A percentile compares a stretch with the other conserved stretches of the same genome.
phyloP scores from a whole-genome alignment of 2,888 invertebrate genomes.

The Bhutanitis thaidina region DNA sequence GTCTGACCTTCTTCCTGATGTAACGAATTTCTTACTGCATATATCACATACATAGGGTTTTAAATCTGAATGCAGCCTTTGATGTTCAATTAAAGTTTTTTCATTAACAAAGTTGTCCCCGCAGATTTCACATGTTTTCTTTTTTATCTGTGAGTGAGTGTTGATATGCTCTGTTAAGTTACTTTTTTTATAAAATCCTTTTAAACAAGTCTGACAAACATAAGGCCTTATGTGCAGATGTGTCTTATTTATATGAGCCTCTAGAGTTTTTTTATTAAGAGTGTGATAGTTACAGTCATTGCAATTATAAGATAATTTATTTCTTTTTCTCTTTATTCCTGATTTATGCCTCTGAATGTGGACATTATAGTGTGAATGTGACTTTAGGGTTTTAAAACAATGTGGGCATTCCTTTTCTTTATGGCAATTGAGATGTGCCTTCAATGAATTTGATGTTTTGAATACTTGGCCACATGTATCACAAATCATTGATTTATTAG shows the following conservation, averaged over 20 bases:
- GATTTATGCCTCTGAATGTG: conserved; percentile 36
- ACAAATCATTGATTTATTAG: conserved; percentile 33
- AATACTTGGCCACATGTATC: conserved; percentile 40
- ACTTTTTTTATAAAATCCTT: conserved; percentile 52
- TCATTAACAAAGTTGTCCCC: conserved; percentile 45
- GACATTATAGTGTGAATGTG: conserved; percentile 37
- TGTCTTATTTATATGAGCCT: conserved; percentile 50
- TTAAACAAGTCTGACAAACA: conserved; percentile 43
- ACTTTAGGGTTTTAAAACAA: conserved; percentile 43
- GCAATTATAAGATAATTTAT: conserved; percentile 34
- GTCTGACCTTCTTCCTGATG: conserved; percentile 47
- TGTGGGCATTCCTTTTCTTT: conserved; percentile 38
- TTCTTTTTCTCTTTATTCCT: conserved; percentile 26
- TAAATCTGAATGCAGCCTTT: conserved; percentile 44
- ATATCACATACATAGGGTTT: conserved; percentile 48
- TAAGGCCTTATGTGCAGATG: conserved; percentile 46
- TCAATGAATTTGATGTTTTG: conserved; percentile 29
- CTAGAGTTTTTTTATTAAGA: conserved; percentile 40
- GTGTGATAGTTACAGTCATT: conserved; percentile 41
- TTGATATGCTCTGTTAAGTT: conserved; percentile 43
- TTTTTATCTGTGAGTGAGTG: conserved; percentile 38
- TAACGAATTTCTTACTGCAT: conserved; percentile 46
- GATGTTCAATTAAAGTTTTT: conserved; percentile 48
- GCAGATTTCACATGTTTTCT: conserved; percentile 50
- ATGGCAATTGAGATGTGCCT: conserved; percentile 36